Conservation (phyloP, 2,888 invertebrate species). For the Rotaria socialis region DNA sequence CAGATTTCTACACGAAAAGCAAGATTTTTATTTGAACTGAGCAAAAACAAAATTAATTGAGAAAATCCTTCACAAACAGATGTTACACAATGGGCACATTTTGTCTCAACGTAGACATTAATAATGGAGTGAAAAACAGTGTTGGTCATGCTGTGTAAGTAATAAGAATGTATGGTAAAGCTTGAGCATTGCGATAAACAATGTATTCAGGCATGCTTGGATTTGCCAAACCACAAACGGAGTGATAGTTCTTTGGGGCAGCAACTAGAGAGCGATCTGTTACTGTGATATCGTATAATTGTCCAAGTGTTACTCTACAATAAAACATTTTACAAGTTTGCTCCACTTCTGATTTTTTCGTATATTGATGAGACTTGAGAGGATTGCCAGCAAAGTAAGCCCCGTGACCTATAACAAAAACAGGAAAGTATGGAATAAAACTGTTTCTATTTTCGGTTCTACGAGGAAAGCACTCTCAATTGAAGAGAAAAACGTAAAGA, state of each 20-base stretch:
- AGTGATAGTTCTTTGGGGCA: not conserved
- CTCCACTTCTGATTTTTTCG: not conserved
- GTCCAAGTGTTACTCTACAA: not conserved
- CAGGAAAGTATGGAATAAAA: no score
- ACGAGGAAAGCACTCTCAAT: no score
- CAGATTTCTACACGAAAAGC: no score
- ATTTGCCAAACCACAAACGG: not conserved
- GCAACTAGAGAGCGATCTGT: not conserved
- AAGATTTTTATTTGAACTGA: no score
- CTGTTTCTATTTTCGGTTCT: no score
- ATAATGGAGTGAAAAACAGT: no score
- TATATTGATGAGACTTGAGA: not conserved
- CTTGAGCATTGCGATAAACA: slow-evolving; percentile 19
- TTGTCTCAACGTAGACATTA: no score
- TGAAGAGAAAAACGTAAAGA: no score
- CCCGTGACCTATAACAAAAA: not conserved
- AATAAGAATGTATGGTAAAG: not conserved
- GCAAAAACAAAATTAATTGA: no score
- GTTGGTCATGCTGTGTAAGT: no score
- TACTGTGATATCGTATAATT: not conserved
- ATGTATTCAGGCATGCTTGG: not conserved
- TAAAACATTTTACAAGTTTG: not conserved
- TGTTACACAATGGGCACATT: no score
- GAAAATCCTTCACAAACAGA: no score
- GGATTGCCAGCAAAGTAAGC: slow-evolving; percentile 33